Base-by-base conservation (phyloP, 1,140 invertebrate species). In the Lepidurus packardi region DNA sequence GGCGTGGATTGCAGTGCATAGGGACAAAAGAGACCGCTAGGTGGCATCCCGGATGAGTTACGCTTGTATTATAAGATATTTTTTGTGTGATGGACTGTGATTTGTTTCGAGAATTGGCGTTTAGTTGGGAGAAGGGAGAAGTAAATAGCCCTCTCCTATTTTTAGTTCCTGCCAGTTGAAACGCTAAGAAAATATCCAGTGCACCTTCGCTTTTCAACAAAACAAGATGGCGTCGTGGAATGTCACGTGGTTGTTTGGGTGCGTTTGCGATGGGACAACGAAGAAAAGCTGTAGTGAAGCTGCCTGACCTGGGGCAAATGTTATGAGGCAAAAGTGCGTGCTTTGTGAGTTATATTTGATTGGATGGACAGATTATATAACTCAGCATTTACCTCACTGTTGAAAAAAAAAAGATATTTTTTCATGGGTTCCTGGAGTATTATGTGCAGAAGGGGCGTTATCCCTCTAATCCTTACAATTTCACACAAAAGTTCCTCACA, bases 391-490 rank as follows among this genome's bases (percentile, higher is more conserved):
- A 65, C 53, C 53, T 65, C 53, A 65, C 53, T 7, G 21, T 65
- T 65, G 53, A 65, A 65, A 65, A 21, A 21, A 65, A 13, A 16
- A 1, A 5, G 53, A 13, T 65, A n/a, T 13, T n/a, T 13, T 65
- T 13, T 65, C 53, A 65, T 65, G 13, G 21, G 13, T 34, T 34
- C 34, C 34, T 34, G 34, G 34, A 13, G 21, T 65, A 65, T n/a
- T n/a, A 65, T n/a, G 53, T 65, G 53, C 53, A 65, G 53, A 65
- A 65, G 53, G 53, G 53, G 53, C 53, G 16, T 13, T 65, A 65
- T 65, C 53, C 53, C 53, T 65, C 53, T 65, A 65, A 65, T 65
- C 53, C 53, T 65, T 65, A 65, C 53, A 65, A 65, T 65, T 65
- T 65, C 53, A 65, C 53, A 65, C 53, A 65, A 65, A 65, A 65